phyloP scores from a whole-genome alignment of 53 echinoderm and acorn worm genomes.

The Paracentrotus lividus region DNA sequence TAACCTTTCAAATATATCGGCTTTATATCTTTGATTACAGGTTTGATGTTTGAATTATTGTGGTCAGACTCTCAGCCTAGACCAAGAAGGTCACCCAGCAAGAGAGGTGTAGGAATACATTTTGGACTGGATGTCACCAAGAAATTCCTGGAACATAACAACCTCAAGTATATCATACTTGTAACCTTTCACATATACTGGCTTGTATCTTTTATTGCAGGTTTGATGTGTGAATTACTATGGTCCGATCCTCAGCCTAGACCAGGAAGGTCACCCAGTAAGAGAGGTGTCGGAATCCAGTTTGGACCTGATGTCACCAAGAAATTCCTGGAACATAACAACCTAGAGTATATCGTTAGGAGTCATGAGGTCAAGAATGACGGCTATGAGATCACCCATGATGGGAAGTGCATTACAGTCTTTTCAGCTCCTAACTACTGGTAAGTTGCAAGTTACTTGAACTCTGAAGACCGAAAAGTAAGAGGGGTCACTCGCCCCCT shows the following conservation, averaged over 20 bases:
- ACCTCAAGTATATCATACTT: slow-evolving; percentile 92
- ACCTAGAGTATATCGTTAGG: slow-evolving; percentile 92
- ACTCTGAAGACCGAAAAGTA: too few relatives aligned
- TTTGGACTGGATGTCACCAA: slow-evolving; percentile 98
- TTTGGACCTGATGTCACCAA: slow-evolving; percentile 98
- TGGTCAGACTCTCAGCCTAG: slow-evolving; percentile 98
- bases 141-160: slow-evolving; percentile 84
- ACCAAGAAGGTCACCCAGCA: slow-evolving; percentile 92
- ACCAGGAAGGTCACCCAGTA: slow-evolving; percentile 93
- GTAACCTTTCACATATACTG: too few relatives aligned
- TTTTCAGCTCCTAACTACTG: slow-evolving; percentile 99
- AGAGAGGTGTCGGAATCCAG: slow-evolving; percentile 94
- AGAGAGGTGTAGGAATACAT: slow-evolving; percentile 95
- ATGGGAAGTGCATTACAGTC: slow-evolving; percentile 99
- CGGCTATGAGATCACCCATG: slow-evolving; percentile 91
- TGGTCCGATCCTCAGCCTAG: slow-evolving; percentile 99
- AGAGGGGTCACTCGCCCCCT: too few relatives aligned
- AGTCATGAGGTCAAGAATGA: slow-evolving; percentile 96
- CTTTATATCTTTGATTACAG: too few relatives aligned
- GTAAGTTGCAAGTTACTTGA: slow-evolving; percentile 67
- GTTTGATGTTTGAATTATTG: slow-evolving; percentile 96
- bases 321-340: slow-evolving; percentile 85
- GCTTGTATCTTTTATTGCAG: too few relatives aligned
- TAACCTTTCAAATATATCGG: too few relatives aligned
- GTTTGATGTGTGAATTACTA: slow-evolving; percentile 97